Conservation (phyloP, 2,888 invertebrate species). For the Ryuthela nishihirai region DNA sequence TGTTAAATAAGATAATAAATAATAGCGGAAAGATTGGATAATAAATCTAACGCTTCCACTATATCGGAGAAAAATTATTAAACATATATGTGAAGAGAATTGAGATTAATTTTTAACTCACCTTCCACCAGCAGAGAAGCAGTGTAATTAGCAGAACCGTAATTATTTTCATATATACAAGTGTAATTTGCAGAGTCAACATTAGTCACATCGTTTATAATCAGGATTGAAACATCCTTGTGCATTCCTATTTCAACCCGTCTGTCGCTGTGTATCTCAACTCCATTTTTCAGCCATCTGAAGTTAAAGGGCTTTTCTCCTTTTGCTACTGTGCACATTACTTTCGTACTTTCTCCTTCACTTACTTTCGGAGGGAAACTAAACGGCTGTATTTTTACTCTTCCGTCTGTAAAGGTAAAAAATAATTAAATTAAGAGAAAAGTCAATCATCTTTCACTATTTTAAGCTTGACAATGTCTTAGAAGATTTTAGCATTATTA, state of each 20-base stretch:
- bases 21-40: too few relatives aligned
- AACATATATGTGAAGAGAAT: too few relatives aligned
- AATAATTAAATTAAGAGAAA: too few relatives aligned
- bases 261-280: background rate
- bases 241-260: constrained; percentile 11
- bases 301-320: constrained; percentile 20
- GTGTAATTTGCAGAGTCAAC: constrained; percentile 30
- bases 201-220: constrained; percentile 14
- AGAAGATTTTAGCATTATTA: too few relatives aligned
- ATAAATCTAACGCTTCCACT: too few relatives aligned
- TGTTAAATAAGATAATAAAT: too few relatives aligned
- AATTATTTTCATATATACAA: constrained; percentile 5
- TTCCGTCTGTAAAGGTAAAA: constrained; percentile 8
- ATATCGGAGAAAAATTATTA: too few relatives aligned
- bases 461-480: too few relatives aligned
- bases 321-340: constrained; percentile 19
- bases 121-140: constrained; percentile 15
- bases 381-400: constrained; percentile 26
- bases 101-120: background rate
- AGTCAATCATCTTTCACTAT: too few relatives aligned
- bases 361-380: constrained; percentile 21
- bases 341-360: constrained; percentile 23
- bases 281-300: constrained; percentile 23
- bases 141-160: constrained; percentile 11
- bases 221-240: constrained; percentile 8